These are phyloP conservation scores for Toxotes lorentzi DNA, from an alignment of 2,797 vertebrate species.

Conservation along the genomic window DNA sequence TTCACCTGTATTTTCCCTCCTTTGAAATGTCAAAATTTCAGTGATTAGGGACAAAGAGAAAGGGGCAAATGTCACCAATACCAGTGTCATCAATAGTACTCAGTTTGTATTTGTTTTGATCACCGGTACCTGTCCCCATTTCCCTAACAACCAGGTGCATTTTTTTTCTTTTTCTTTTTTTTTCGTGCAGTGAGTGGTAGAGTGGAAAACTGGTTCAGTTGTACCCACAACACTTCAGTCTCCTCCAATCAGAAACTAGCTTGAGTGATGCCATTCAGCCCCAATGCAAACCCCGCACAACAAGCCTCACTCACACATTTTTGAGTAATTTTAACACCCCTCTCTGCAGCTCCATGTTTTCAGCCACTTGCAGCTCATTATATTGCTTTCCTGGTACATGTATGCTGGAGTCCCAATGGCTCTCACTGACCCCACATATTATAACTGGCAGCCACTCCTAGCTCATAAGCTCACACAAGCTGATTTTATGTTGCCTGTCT, in stretches of 20 bases:
- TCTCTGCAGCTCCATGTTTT: constrained; percentile 55
- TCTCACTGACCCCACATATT: constrained; percentile 63
- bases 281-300: constrained; percentile 25
- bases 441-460: constrained; percentile 57
- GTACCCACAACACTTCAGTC: constrained; percentile 46
- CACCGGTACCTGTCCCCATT: constrained; percentile 19
- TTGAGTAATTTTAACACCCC: constrained; percentile 58
- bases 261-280: constrained; percentile 52
- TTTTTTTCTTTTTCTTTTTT: constrained; percentile 19
- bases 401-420: constrained; percentile 58
- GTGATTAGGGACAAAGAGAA: neutral
- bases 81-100: neutral
- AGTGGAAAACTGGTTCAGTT: constrained; percentile 26
- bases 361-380: constrained; percentile 69
- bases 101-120: constrained; percentile 29
- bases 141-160: constrained; percentile 33
- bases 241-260: constrained; percentile 45
- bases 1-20: neutral
- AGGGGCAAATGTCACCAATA: neutral
- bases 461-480: constrained; percentile 55
- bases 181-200: constrained; percentile 7
- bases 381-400: constrained; percentile 64
- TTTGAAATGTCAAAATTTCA: neutral
- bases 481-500: constrained; percentile 46
- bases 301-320: constrained; percentile 51